Base-by-base conservation (phyloP, 2,113 vertebrate species). In the Pheucticus melanocephalus region DNA sequence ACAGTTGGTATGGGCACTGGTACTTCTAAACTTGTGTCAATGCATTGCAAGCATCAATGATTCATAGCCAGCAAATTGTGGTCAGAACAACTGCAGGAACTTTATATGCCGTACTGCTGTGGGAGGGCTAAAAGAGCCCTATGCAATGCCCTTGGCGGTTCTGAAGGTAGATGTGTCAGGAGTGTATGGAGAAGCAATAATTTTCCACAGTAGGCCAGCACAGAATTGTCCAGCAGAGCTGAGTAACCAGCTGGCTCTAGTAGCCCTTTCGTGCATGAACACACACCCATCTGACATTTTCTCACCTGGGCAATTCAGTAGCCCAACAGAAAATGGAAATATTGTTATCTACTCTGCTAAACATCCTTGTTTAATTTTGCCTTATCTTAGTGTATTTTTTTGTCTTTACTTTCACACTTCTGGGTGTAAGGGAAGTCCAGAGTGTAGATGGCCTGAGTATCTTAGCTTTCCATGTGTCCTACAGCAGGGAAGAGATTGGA, bases 1-100 rank as follows among this genome's bases (percentile, higher is more conserved):
- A 35, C 28, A 20, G n/a, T 0, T 18, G 6, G 20, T 53, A n/a
- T 0, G 2, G 31, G 12, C 21, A 17, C 23, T 39, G 56, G n/a
- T 24, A 64, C 14, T 76, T 48, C 45, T 68, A 56, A 65, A 64
- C 15, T 61, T 17, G 6, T 10, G 22, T 40, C 42, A 73, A 17
- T 17, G 17, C 10, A 69, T 6, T 30, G 10, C 30, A 63, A 75
- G 4, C 0, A 0, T 54, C 47, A 79, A 12, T 8, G 24, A 54
- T 59, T 76, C 33, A 54, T 18, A 64, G 35, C 4, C 25, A 76
- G 15, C 16, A 78, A 87, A 87, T 0, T 20, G 14, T 44, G n/a
- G 21, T 60, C 40, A 89, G 50, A 83, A 60, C 15, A 80, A 14
- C 30, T 19, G 14, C 44, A 76, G 30, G 23, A 61, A 63, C 13